Base-by-base conservation (phyloP, 2,888 invertebrate genomes). In the Acanthosepion esculentum region DNA sequence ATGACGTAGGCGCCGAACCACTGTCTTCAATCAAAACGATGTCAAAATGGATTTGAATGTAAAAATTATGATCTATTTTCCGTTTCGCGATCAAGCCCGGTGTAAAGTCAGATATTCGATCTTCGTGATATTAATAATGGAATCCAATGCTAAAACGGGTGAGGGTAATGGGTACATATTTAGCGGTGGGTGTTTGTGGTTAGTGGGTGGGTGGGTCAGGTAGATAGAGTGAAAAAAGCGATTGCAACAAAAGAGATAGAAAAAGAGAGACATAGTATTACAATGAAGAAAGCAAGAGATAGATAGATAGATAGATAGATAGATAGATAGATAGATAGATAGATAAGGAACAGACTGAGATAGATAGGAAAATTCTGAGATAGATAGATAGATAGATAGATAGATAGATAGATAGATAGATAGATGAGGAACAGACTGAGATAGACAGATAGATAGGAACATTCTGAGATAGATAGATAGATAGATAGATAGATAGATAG, bases 21-120 rank as follows among this genome's bases (percentile, higher is more conserved):
- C 59, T 5, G 59, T 4, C 59, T 23, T 20, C 59, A 59, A 59
- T 59, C n/a, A 78, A 78, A 78, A n/a, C 33, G 78, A 78, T 15
- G n/a, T n/a, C n/a, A 78, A 78, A 78, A 78, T 78, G 78, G n/a
- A 78, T 29, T 78, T 78, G 12, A 78, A 78, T 78, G 78, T 78
- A 78, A n/a, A 78, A 78, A 78, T 78, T 78, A 78, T 78, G 78
- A 78, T 78, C 78, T 78, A 78, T 78, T 78, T 78, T 78, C 20
- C 59, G 59, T 59, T 23, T 78, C n/a, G 78, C 78, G 78, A 78
- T 78, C 78, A n/a, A 15, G 78, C n/a, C 5, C 18, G 15, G 78
- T n/a, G n/a, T 78, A 33, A 33, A n/a, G 15, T 33, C n/a, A n/a
- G n/a, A n/a, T 12, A 78, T 78, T 33, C n/a, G 78, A 78, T 33